Evolutionary conservation across 2,113 vertebrate genomes (phyloP).

Genomic region (Amazona guildingii): DNA sequence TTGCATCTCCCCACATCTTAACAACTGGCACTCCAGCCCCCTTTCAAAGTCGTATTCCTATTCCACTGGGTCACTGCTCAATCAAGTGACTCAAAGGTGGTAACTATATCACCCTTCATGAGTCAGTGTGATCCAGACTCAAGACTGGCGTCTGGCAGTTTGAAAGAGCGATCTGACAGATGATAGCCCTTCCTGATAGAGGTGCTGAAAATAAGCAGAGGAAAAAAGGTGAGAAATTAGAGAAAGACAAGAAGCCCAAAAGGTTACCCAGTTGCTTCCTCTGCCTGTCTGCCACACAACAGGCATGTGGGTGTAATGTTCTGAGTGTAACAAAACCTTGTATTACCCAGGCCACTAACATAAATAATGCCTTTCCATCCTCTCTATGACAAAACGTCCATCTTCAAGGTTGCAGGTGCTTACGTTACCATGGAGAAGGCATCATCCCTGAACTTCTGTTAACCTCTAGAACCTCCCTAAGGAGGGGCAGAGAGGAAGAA

Average conservation of each 20-base stretch:
- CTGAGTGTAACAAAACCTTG: neutral
- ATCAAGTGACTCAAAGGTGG: neutral
- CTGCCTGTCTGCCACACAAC: neutral
- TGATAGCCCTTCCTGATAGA: neutral
- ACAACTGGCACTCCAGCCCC: neutral
- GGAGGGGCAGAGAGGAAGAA: neutral
- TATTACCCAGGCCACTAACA: neutral
- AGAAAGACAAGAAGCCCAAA: neutral
- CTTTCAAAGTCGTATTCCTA: rapidly evolving
- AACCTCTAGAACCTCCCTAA: neutral
- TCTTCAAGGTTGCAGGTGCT: neutral
- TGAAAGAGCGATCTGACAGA: neutral
- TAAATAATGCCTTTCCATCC: neutral
- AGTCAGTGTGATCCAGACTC: neutral
- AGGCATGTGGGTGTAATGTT: no score
- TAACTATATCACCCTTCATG: neutral
- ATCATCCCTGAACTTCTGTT: neutral
- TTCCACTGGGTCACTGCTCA: neutral
- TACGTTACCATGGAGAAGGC: neutral
- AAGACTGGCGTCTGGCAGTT: neutral
- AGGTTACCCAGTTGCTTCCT: neutral
- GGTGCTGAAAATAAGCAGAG: neutral
- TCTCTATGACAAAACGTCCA: neutral
- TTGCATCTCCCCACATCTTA: no score
- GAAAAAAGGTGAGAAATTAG: neutral